Evolutionary conservation across 2,797 vertebrate genomes (phyloP).

Genomic region (Amblyraja radiata): DNA sequence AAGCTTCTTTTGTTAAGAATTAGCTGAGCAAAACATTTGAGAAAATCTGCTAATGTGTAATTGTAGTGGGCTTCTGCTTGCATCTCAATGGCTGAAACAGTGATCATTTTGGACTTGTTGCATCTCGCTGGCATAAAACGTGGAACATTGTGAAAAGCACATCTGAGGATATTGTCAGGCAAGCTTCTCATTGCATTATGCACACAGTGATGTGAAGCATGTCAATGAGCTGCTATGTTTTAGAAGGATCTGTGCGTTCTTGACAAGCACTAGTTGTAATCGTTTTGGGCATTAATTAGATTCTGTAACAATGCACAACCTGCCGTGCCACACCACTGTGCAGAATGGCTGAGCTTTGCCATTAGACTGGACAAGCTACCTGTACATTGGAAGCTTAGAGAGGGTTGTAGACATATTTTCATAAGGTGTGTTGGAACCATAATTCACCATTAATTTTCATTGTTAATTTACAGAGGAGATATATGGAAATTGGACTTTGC

Average conservation of each 20-base stretch:
- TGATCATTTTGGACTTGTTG: background rate
- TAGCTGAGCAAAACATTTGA: background rate
- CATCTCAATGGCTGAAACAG: background rate
- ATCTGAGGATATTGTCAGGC: background rate
- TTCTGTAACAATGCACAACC: background rate
- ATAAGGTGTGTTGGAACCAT: background rate
- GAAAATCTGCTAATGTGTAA: background rate
- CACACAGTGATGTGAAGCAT: background rate
- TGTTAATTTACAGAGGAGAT: constrained; percentile 67
- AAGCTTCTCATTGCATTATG: background rate
- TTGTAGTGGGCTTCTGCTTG: background rate
- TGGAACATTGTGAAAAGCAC: background rate
- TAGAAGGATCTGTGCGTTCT: background rate
- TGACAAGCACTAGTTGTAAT: background rate
- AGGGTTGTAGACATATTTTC: background rate
- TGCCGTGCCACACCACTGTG: background rate
- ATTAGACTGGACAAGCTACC: background rate
- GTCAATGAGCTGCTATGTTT: background rate
- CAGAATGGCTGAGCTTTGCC: background rate
- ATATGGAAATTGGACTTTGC: constrained; percentile 82
- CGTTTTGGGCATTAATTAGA: background rate
- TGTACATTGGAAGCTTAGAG: too few species aligned
- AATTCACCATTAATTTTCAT: background rate
- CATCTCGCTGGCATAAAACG: background rate
- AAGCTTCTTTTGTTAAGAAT: background rate